Percentiles rank a stretch among this genome's conserved stretches.
These are phyloP conservation scores for Aphrophora alni DNA, from an alignment of 2,888 invertebrate species.

Conservation along the genomic window DNA sequence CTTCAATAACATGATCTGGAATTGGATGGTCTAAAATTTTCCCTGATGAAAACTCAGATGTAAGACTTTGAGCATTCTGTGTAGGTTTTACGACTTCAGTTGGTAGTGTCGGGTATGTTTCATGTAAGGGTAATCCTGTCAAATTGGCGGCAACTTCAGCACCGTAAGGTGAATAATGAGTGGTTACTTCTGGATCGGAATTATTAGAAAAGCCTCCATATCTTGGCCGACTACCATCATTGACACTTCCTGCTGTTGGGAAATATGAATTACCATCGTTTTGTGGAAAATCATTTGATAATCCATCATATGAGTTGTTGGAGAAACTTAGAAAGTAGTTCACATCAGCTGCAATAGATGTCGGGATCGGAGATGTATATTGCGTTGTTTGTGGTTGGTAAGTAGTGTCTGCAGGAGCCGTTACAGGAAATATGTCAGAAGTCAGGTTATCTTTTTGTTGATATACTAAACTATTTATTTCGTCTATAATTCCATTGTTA, in stretches of 20 bases:
- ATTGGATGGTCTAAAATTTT: constrained; percentile 29
- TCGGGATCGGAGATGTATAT: constrained; percentile 35
- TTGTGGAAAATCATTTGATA: constrained; percentile 38
- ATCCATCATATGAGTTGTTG: constrained; percentile 31
- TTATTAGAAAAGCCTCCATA: constrained; percentile 54
- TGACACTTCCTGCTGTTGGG: constrained; percentile 53
- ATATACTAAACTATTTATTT: constrained; percentile 43
- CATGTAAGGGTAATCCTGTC: constrained; percentile 44
- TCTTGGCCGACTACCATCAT: constrained; percentile 50
- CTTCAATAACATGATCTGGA: constrained; percentile 31
- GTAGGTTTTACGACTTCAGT: background rate
- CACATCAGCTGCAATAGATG: constrained; percentile 40
- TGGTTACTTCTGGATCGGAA: constrained; percentile 38
- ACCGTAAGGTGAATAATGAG: constrained; percentile 47
- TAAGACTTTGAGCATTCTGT: constrained; percentile 29
- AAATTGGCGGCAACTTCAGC: constrained; percentile 44
- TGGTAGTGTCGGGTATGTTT: constrained; percentile 29
- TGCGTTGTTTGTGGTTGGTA: constrained; percentile 26
- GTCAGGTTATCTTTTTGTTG: constrained; percentile 2
- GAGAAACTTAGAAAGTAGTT: constrained; percentile 37
- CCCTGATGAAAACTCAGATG: constrained; percentile 20
- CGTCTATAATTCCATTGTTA: constrained; percentile 43
- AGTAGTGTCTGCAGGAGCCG: constrained; percentile 16
- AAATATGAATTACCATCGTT: constrained; percentile 53
- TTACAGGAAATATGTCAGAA: constrained; percentile 9